phyloP scores from a whole-genome alignment of 2,888 invertebrate species.

The Pogonocherus hispidulus region DNA sequence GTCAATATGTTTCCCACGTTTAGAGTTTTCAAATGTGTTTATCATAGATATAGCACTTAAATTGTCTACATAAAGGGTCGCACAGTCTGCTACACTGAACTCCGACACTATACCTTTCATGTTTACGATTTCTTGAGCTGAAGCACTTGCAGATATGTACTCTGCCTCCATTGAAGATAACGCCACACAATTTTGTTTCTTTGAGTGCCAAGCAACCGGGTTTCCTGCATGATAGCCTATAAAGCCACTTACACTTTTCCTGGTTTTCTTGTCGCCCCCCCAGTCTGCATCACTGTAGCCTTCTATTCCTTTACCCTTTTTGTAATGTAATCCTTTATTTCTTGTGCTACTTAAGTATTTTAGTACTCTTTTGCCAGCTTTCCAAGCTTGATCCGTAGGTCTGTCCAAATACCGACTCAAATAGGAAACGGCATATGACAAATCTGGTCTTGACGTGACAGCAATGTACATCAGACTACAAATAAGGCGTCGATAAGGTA shows the following conservation, averaged over 20 bases:
- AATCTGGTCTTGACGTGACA: not conserved
- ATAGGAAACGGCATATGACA: slow-evolving; percentile 20
- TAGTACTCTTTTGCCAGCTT: slow-evolving; percentile 35
- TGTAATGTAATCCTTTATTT: too few species aligned
- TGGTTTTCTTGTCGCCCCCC: too few species aligned
- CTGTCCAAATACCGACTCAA: slow-evolving; percentile 23
- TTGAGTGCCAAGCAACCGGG: slow-evolving; percentile 45
- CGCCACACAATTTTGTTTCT: slow-evolving; percentile 47
- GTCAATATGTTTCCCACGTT: not conserved
- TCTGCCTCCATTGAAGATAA: slow-evolving; percentile 38
- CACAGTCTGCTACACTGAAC: not conserved
- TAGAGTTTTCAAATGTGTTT: slow-evolving; percentile 2
- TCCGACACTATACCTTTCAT: not conserved
- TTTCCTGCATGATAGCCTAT: slow-evolving; percentile 43
- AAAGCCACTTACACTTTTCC: slow-evolving; percentile 48
- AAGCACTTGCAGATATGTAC: not conserved
- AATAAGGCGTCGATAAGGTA: slow-evolving; percentile 10
- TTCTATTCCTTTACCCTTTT: too few species aligned
- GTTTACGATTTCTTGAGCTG: not conserved
- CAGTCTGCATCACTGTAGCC: too few species aligned
- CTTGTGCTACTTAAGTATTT: slow-evolving; percentile 29
- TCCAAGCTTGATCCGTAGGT: slow-evolving; percentile 12
- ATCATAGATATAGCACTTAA: not conserved
- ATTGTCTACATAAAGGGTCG: not conserved
- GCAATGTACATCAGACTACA: slow-evolving; percentile 21